phyloP scores from a whole-genome alignment of 2,888 invertebrate genomes.

The Synergus itoensis region DNA sequence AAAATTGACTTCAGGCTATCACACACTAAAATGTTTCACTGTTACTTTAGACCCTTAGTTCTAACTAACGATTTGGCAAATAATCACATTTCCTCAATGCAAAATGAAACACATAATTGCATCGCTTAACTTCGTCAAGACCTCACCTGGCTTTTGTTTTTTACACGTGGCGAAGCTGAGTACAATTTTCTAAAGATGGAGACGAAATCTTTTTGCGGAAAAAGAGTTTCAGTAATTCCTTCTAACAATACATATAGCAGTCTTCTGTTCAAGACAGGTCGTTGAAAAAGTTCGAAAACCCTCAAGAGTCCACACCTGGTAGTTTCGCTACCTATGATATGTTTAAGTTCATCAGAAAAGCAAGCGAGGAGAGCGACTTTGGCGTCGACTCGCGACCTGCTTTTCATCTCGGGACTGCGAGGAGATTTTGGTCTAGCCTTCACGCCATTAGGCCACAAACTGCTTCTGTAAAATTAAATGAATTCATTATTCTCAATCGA shows the following conservation, averaged over 20 bases:
- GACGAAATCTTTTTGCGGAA: conserved; percentile 88
- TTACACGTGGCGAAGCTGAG: conserved; percentile 81
- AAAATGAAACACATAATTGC: conserved; percentile 5
- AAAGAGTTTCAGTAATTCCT: conserved; percentile 87
- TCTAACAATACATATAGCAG: conserved; percentile 91
- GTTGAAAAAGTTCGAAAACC: conserved; percentile 93
- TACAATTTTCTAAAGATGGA: conserved; percentile 87
- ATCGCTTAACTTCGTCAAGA: conserved; percentile 60
- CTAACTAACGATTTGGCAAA: conserved; percentile 34
- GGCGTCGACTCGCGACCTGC: conserved; percentile 90
- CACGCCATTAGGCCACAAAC: conserved; percentile 82
- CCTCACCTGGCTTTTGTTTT: conserved; percentile 64
- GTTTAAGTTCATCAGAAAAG: conserved; percentile 93
- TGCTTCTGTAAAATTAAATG: conserved; percentile 77
- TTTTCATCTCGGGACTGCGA: conserved; percentile 82
- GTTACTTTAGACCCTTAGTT: conserved; percentile 10
- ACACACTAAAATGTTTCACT: not conserved
- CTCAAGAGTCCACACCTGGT: conserved; percentile 89
- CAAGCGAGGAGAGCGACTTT: conserved; percentile 91
- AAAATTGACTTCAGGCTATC: conserved; percentile 6
- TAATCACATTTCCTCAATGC: conserved; percentile 42
- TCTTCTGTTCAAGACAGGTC: conserved; percentile 90
- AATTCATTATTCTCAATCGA: not conserved
- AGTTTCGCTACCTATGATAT: conserved; percentile 93
- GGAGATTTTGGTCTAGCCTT: conserved; percentile 79